Conservation (phyloP, 2,888 invertebrate species). For the Microchrysa polita region DNA sequence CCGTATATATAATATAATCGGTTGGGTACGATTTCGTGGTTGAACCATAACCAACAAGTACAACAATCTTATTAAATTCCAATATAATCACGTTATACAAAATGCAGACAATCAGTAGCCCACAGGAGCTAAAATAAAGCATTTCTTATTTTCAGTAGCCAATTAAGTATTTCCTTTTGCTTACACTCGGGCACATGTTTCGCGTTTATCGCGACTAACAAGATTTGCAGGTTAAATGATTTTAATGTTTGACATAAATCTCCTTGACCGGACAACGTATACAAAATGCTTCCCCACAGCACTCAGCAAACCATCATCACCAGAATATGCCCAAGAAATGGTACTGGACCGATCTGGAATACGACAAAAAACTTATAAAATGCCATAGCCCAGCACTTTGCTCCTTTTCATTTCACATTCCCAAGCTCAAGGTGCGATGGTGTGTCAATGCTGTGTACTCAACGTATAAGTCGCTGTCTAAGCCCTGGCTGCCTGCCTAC, state of each 20-base stretch:
- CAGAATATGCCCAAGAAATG: slow-evolving; percentile 20
- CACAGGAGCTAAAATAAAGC: slow-evolving; percentile 21
- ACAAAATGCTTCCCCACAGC: background rate
- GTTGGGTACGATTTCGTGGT: too few relatives aligned
- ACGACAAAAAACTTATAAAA: background rate
- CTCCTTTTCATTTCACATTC: slow-evolving; percentile 15
- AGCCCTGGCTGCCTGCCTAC: slow-evolving; percentile 26
- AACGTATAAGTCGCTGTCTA: too few relatives aligned
- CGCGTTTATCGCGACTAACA: slow-evolving; percentile 46
- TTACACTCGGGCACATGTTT: slow-evolving; percentile 43
- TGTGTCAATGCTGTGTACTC: slow-evolving; percentile 26
- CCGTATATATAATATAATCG: too few relatives aligned
- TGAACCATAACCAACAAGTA: too few relatives aligned
- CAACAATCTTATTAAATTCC: slow-evolving; percentile 15
- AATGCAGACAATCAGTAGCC: slow-evolving; percentile 27
- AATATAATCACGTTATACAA: slow-evolving; percentile 36
- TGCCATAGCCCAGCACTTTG: slow-evolving; percentile 13
- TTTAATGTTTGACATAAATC: slow-evolving; percentile 54
- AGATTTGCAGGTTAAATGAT: slow-evolving; percentile 54
- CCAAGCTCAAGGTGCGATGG: too few relatives aligned
- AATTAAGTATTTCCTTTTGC: slow-evolving; percentile 47
- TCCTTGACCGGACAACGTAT: slow-evolving; percentile 48
- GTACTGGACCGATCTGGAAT: slow-evolving; percentile 16
- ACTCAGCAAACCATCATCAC: slow-evolving; percentile 18
- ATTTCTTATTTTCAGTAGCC: slow-evolving; percentile 45